Conservation (phyloP, 1,140 invertebrate species). For the Pseudomyrmex pallidus region DNA sequence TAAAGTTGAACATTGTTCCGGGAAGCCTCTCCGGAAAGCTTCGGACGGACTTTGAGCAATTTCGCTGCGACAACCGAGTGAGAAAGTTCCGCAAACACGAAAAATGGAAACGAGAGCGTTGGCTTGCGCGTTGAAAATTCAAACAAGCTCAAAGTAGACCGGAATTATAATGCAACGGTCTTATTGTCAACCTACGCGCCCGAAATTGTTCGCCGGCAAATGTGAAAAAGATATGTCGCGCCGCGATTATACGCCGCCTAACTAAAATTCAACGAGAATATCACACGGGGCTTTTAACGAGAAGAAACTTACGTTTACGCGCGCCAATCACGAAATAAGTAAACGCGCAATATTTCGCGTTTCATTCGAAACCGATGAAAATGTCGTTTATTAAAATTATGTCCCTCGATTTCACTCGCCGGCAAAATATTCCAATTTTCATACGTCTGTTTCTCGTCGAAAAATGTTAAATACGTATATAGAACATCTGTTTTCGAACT, state of each 20-base stretch:
- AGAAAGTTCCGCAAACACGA: neutral
- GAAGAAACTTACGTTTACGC: too few relatives aligned
- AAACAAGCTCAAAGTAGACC: conserved; percentile 52
- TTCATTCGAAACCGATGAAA: too few relatives aligned
- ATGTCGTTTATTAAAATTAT: too few relatives aligned
- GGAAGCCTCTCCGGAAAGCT: conserved; percentile 12
- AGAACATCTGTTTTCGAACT: too few relatives aligned
- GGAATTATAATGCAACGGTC: conserved; percentile 62
- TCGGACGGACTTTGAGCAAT: conserved; percentile 35
- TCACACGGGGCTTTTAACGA: neutral
- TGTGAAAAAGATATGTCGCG: too few relatives aligned
- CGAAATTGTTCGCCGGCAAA: conserved; percentile 60
- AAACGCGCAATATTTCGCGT: too few relatives aligned
- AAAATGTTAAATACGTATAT: too few relatives aligned
- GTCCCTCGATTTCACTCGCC: too few relatives aligned
- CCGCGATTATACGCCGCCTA: conserved; percentile 41
- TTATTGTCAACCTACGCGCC: conserved; percentile 63
- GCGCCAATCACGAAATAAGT: too few relatives aligned
- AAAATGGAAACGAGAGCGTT: conserved; percentile 28
- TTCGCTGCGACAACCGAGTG: conserved; percentile 48
- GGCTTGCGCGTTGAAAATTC: conserved; percentile 55
- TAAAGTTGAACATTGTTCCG: conserved; percentile 51
- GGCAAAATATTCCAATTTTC: too few relatives aligned
- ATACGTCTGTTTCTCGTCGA: too few relatives aligned
- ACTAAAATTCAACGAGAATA: conserved; percentile 43